A percentile compares a stretch with the other conserved stretches of the same genome.
These are phyloP conservation scores for Trissoscelio sp. DNA, from an alignment of 2,888 invertebrate species.

Conservation along the genomic window DNA sequence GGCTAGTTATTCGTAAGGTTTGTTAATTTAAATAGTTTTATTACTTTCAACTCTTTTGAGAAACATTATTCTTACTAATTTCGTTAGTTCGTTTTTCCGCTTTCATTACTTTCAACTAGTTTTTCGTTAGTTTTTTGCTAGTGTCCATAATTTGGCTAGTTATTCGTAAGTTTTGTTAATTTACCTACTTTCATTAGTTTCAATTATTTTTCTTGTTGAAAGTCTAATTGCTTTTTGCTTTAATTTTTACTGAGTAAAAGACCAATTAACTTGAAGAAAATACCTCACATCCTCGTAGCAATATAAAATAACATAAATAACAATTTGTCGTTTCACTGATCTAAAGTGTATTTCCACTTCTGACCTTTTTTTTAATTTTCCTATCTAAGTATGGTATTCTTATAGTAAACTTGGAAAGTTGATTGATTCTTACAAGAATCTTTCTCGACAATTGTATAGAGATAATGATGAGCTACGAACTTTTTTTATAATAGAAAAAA, in stretches of 20 bases:
- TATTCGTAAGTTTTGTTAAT: too few species aligned
- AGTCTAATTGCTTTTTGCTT: conserved; percentile 8
- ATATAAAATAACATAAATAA: conserved; percentile 37
- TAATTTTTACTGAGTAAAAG: conserved; percentile 8
- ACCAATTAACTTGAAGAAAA: conserved; percentile 28
- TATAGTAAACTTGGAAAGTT: conserved; percentile 49
- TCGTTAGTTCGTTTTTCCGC: too few species aligned
- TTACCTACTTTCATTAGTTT: conserved; percentile 28
- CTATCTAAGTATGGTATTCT: conserved; percentile 22
- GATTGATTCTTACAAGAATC: conserved; percentile 18
- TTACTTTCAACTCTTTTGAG: too few species aligned
- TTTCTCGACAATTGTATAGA: too few species aligned
- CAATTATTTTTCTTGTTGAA: conserved; percentile 12
- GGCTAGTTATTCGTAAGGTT: too few species aligned
- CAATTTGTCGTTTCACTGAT: conserved; percentile 39
- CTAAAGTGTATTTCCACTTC: background rate
- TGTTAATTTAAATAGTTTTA: too few species aligned
- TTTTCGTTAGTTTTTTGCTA: too few species aligned
- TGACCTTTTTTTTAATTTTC: background rate
- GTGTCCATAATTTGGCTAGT: too few species aligned
- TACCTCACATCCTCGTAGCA: background rate
- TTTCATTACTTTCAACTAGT: too few species aligned
- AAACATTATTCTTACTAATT: too few species aligned
- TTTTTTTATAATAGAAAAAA: too few species aligned
- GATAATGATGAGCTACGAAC: too few species aligned